A percentile compares a stretch with the other conserved stretches of the same genome.
These are phyloP conservation scores for Halichoerus grypus DNA, from an alignment of 2,113 vertebrate species.

Conservation along the genomic window DNA sequence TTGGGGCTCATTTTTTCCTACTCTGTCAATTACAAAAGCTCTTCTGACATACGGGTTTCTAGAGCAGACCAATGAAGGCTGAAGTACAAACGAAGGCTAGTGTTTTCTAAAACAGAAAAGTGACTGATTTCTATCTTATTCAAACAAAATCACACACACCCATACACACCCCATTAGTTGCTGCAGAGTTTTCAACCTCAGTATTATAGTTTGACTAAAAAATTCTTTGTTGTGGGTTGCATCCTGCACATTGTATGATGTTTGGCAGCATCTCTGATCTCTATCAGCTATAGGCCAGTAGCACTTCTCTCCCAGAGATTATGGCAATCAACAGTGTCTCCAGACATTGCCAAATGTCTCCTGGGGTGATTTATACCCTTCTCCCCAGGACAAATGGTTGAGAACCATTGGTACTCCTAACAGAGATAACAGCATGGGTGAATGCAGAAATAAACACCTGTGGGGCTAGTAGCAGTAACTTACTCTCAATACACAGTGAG, in stretches of 20 bases:
- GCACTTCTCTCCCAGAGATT: background rate
- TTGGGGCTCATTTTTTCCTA: background rate
- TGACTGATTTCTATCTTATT: background rate
- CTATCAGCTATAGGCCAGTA: background rate
- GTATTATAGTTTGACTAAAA: background rate
- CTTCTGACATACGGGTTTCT: background rate
- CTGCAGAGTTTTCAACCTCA: background rate
- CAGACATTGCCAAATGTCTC: background rate
- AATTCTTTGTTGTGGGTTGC: background rate
- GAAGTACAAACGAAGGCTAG: background rate
- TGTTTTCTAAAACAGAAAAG: conserved; percentile 30
- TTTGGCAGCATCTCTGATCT: background rate
- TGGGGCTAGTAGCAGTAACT: background rate
- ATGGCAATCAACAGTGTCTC: background rate
- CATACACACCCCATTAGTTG: background rate
- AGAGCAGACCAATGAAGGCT: background rate
- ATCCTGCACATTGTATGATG: background rate
- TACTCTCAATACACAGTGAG: too few relatives aligned
- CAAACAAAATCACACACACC: background rate
- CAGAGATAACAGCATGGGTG: background rate
- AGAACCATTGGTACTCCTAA: background rate
- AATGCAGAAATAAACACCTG: background rate
- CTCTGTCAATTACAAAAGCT: background rate
- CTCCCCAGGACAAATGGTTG: background rate
- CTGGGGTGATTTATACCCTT: background rate